These are phyloP conservation scores for Pitta sordida DNA, from an alignment of 2,113 vertebrate genomes.

Conservation along the genomic window DNA sequence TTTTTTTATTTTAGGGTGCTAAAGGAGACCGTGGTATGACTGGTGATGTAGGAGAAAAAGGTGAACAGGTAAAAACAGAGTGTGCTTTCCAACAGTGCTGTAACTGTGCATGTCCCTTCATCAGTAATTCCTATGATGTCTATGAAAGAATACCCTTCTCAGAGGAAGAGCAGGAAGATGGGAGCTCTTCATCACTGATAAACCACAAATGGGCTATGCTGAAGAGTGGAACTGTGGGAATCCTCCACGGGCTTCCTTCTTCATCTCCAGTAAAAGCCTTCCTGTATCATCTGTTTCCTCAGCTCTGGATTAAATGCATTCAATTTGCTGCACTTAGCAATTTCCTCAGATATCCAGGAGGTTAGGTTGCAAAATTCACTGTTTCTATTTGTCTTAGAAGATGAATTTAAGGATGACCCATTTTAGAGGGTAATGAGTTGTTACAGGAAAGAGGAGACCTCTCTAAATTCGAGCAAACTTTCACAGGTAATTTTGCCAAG, in stretches of 20 bases:
- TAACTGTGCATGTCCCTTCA: background rate
- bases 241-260: background rate
- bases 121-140: background rate
- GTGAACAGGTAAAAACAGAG: constrained; percentile 79
- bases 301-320: background rate
- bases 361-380: background rate
- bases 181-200: background rate
- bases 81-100: background rate
- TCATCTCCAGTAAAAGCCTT: background rate
- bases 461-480: background rate
- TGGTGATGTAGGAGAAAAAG: constrained; percentile 84
- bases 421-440: background rate
- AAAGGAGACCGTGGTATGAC: constrained; percentile 84
- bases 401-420: background rate
- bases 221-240: background rate
- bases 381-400: background rate
- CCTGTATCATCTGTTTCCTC: background rate
- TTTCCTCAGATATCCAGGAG: background rate
- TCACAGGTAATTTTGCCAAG: background rate
- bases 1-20: constrained; percentile 71
- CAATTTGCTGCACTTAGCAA: background rate
- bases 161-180: background rate
- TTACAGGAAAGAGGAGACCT: background rate
- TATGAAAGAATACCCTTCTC: background rate
- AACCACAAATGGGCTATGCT: background rate